Conservation (phyloP, 64 coral and sea anemone species). For the Pocillopora damicornis region DNA sequence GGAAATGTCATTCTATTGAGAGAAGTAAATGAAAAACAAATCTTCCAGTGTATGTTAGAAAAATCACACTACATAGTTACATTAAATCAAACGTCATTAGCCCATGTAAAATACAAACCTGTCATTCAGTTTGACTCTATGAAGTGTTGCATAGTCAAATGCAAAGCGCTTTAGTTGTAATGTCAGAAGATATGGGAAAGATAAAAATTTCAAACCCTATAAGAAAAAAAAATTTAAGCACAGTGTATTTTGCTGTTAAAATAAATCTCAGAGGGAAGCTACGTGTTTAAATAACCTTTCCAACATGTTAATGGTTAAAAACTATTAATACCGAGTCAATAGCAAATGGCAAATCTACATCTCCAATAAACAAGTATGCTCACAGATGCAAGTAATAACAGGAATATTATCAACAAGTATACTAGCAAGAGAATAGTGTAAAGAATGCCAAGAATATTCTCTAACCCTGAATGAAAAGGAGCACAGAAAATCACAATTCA, state of each 20-base stretch:
- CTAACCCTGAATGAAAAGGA: too few species aligned
- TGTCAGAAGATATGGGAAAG: slow-evolving; percentile 83
- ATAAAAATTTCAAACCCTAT: slow-evolving; percentile 90
- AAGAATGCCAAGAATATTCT: background rate
- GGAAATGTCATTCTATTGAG: slow-evolving; percentile 86
- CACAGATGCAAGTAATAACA: background rate
- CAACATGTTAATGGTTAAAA: too few species aligned
- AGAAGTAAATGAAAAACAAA: background rate
- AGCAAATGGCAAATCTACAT: background rate
- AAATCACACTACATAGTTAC: background rate
- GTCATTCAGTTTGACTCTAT: slow-evolving; percentile 97
- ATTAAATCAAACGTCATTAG: background rate
- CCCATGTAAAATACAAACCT: slow-evolving; percentile 54
- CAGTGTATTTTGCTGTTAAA: background rate
- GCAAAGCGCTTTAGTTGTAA: slow-evolving; percentile 98
- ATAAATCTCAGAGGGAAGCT: too few species aligned
- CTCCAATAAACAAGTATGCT: background rate
- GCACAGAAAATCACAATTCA: too few species aligned
- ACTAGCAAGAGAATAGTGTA: background rate
- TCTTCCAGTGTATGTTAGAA: too few species aligned
- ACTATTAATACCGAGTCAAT: too few species aligned
- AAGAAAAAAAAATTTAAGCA: background rate
- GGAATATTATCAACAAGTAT: background rate
- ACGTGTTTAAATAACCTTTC: too few species aligned
- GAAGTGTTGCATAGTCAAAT: slow-evolving; percentile 93